Evolutionary conservation across 2,888 invertebrate species (phyloP).

Genomic region (Drosophila paucipuncta): DNA sequence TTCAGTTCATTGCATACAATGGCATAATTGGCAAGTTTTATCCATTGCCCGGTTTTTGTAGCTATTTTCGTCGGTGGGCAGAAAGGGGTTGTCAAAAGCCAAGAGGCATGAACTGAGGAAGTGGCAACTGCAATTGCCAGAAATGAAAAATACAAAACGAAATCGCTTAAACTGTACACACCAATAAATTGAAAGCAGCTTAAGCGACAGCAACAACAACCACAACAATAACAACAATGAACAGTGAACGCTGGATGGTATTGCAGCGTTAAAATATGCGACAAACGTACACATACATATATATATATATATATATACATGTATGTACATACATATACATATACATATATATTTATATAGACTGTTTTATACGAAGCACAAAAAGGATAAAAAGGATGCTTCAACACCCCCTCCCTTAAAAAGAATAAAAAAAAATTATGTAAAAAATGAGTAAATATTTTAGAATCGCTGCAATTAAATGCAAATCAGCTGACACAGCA

Average conservation of each 20-base stretch:
- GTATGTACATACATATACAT: too few relatives aligned
- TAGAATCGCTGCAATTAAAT: conserved; percentile 73
- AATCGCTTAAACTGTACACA: conserved; percentile 78
- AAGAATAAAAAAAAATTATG: conserved; percentile 13
- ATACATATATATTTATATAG: neutral
- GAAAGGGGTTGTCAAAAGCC: neutral
- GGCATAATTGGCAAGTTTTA: conserved; percentile 80
- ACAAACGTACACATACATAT: neutral
- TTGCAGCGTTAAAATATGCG: conserved; percentile 5
- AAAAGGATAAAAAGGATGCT: conserved; percentile 33
- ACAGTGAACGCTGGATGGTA: conserved; percentile 15
- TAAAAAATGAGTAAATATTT: conserved; percentile 29
- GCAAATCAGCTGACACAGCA: conserved; percentile 74
- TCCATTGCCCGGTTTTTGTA: conserved; percentile 45
- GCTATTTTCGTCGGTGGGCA: conserved; percentile 4
- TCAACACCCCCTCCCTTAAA: conserved; percentile 19
- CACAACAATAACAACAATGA: conserved; percentile 29
- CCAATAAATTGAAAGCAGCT: conserved; percentile 81
- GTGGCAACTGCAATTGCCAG: conserved; percentile 40
- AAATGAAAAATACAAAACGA: conserved; percentile 58
- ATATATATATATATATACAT: neutral
- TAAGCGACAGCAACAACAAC: conserved; percentile 60
- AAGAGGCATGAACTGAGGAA: neutral
- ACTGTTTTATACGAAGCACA: conserved; percentile 24
- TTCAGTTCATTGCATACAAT: conserved; percentile 78